Conservation (phyloP, 2,888 invertebrate species). For the Lissocephala sabroskyi region DNA sequence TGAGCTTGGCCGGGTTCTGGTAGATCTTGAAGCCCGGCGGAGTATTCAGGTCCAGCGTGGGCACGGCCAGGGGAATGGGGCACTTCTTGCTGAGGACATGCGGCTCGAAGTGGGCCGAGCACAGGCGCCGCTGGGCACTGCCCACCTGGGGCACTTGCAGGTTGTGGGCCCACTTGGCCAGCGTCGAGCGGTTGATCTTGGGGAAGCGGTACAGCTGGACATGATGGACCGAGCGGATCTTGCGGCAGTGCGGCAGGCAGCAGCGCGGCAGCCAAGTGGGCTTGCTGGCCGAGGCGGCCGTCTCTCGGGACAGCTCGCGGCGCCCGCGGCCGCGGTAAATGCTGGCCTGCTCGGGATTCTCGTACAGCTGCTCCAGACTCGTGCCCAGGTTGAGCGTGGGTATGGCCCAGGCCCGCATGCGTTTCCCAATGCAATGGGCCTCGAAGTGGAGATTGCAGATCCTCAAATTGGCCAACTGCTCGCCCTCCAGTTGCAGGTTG, state of each 20-base stretch:
- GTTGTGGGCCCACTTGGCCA: constrained; percentile 67
- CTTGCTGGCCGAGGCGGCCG: constrained; percentile 19
- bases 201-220: constrained; percentile 66
- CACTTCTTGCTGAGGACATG: constrained; percentile 66
- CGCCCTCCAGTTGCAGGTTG: constrained; percentile 54
- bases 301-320: constrained; percentile 3
- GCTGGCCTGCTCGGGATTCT: constrained; percentile 58
- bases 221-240: constrained; percentile 54
- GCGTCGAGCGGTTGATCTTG: constrained; percentile 56
- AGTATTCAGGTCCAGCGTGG: constrained; percentile 58
- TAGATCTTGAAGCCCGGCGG: constrained; percentile 65
- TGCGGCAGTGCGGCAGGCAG: constrained; percentile 65
- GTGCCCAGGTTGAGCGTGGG: constrained; percentile 62
- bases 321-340: constrained; percentile 39
- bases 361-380: constrained; percentile 58
- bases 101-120: constrained; percentile 62
- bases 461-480: constrained; percentile 35
- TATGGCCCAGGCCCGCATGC: constrained; percentile 63
- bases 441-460: constrained; percentile 67
- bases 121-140: constrained; percentile 59
- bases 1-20: constrained; percentile 63
- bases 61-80: constrained; percentile 61
- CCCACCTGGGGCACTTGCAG: constrained; percentile 60
- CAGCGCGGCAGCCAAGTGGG: constrained; percentile 67
- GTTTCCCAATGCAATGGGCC: constrained; percentile 64